Evolutionary conservation across 2,797 vertebrate genomes (phyloP), one percentile per base, ranked within the genome.

Genomic region (Gouania willdenowi): DNA sequence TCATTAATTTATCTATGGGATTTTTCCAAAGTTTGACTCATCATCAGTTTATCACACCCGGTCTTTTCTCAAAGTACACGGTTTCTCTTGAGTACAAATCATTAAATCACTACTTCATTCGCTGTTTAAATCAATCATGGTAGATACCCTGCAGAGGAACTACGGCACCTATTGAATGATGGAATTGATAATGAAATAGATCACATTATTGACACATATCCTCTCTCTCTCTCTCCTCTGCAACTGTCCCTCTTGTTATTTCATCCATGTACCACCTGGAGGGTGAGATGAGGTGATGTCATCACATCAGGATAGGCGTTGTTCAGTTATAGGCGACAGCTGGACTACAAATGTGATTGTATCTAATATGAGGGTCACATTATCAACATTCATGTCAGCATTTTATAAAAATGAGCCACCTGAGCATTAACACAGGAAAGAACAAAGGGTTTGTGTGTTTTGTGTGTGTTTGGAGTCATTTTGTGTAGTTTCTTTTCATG

Each of bases 1-100:
- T 89, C 49, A 88, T 67, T 89, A 65, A 89, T 87, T 88, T 41
- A 87, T 83, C 47, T 48, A 36, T 19, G 66, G 75, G 77, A 77
- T 65, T 73, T 83, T 81, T 55, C 70, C 40, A 38, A 21, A 52
- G 30, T 65, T 70, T 66, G 43, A 72, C 46, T 71, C 72, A 60
- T 69, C 44, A 70, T 39, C 34, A 11, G 10, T 43, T 66, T 41
- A 49, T 51, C 46, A 63, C 58, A 45, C 37, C 28, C 17, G 27
- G 45, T 50, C 26, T 46, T 51, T 53, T 36, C 40, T 14, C 23
- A 24, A 14, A 33, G 25, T 29, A 20, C 30, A 43, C 26, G 38
- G 42, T 30, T 31, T 32, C 57, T 61, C 30, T 47, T n/a, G 23
- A 38, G 14, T 26, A 20, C 25, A 51, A 41, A 26, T 56, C 25